Percentiles rank a stretch among this genome's conserved stretches.
phyloP scores from a whole-genome alignment of 1,140 invertebrate genomes.

The Drosophila nigrodunni region DNA sequence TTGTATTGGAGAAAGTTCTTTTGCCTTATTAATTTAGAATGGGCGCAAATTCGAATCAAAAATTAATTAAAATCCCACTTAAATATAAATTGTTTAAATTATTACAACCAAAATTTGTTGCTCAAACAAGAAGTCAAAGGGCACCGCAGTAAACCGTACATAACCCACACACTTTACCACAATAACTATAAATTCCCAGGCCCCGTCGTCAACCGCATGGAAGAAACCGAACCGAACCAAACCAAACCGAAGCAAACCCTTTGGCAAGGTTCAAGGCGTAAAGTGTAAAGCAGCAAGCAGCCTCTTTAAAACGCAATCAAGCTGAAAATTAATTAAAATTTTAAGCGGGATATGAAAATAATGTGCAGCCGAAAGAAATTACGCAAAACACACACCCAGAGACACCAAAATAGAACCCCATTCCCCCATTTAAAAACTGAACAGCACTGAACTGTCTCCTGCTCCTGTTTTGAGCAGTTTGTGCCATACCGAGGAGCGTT shows the following conservation, averaged over 20 bases:
- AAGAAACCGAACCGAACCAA: too few relatives aligned
- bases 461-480: neutral
- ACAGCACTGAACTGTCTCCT: too few relatives aligned
- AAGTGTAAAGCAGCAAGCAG: conserved; percentile 68
- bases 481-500: conserved; percentile 33
- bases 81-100: conserved; percentile 63
- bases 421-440: too few relatives aligned
- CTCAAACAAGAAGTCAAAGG: conserved; percentile 38
- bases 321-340: conserved; percentile 85
- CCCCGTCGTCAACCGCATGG: conserved; percentile 41
- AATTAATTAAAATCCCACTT: conserved; percentile 65
- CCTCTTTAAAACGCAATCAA: conserved; percentile 84
- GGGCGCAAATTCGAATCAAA: conserved; percentile 27
- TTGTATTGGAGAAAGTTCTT: neutral
- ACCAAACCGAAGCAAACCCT: neutral
- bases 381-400: conserved; percentile 11
- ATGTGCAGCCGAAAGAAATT: conserved; percentile 61
- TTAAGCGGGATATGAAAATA: conserved; percentile 80
- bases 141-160: conserved; percentile 53
- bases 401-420: conserved; percentile 21
- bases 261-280: conserved; percentile 44
- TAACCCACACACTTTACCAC: conserved; percentile 50
- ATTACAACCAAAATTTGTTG: conserved; percentile 63
- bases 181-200: conserved; percentile 78
- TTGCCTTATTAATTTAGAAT: neutral